Evolutionary conservation across 2,888 invertebrate genomes (phyloP).

Genomic region (Trisateles emortualis): DNA sequence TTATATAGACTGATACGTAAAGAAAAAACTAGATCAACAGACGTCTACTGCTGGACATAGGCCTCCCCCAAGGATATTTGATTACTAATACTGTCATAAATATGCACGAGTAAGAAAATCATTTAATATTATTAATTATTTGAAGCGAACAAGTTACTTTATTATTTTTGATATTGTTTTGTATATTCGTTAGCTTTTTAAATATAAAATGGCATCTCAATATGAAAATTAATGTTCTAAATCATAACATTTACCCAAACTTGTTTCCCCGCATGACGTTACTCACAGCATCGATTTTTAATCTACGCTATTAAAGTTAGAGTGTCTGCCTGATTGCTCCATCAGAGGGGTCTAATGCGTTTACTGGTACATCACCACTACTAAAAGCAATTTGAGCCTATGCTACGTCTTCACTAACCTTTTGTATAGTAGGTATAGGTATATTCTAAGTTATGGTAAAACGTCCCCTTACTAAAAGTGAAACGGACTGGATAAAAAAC

Average conservation of each 20-base stretch:
- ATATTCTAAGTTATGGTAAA: slow-evolving; percentile 38
- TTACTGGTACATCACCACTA: slow-evolving; percentile 66
- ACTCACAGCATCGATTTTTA: slow-evolving; percentile 68
- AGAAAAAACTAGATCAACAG: too few species aligned
- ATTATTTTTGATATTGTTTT: background rate
- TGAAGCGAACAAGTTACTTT: too few species aligned
- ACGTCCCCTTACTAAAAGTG: background rate
- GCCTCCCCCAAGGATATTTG: too few species aligned
- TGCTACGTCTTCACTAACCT: slow-evolving; percentile 58
- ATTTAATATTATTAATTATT: too few species aligned
- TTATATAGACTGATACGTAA: too few species aligned
- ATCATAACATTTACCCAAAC: slow-evolving; percentile 25
- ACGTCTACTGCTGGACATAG: too few species aligned
- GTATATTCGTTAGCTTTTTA: background rate
- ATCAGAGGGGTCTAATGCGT: slow-evolving; percentile 69
- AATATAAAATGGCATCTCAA: too few species aligned
- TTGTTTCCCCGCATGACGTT: slow-evolving; percentile 28
- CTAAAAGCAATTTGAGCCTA: slow-evolving; percentile 72
- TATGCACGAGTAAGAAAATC: too few species aligned
- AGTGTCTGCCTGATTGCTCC: slow-evolving; percentile 72
- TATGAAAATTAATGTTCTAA: background rate
- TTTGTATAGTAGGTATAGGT: too few species aligned
- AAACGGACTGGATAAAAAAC: background rate
- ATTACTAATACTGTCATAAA: too few species aligned
- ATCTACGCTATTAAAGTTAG: slow-evolving; percentile 70